phyloP scores from a whole-genome alignment of 2,797 vertebrate genomes.

The Vultur gryphus region DNA sequence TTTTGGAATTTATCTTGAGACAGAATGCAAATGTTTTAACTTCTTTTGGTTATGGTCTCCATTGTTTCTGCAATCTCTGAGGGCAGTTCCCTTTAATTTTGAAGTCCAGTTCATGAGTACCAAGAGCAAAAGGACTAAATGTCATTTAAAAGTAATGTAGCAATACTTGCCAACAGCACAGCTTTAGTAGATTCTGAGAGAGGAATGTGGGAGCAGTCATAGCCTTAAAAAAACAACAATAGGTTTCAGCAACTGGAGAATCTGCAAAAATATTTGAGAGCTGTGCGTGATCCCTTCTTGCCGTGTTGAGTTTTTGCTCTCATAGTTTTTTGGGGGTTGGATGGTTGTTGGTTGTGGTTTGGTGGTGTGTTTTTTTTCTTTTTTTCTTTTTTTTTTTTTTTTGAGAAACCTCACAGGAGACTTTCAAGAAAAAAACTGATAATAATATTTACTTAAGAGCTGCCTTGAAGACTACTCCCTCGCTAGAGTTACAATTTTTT shows the following conservation, averaged over 20 bases:
- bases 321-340: neutral
- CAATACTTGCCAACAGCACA: conserved; percentile 41
- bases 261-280: conserved; percentile 31
- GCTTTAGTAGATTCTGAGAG: conserved; percentile 39
- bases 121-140: conserved; percentile 19
- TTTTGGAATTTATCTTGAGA: neutral
- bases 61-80: neutral
- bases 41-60: neutral
- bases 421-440: neutral
- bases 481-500: neutral
- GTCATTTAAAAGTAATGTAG: conserved; percentile 39
- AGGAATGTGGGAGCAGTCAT: conserved; percentile 51
- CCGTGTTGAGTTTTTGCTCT: neutral
- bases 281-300: neutral
- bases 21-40: neutral
- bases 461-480: conserved; percentile 12
- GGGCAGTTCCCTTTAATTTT: conserved; percentile 1
- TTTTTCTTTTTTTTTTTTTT: neutral
- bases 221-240: conserved; percentile 44
- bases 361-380: neutral
- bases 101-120: neutral
- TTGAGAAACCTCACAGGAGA: neutral
- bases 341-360: too few species aligned
- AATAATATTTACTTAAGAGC: conserved; percentile 32
- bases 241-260: conserved; percentile 24